Base-by-base conservation (phyloP, 2,113 vertebrate genomes). In the Saiga tatarica region DNA sequence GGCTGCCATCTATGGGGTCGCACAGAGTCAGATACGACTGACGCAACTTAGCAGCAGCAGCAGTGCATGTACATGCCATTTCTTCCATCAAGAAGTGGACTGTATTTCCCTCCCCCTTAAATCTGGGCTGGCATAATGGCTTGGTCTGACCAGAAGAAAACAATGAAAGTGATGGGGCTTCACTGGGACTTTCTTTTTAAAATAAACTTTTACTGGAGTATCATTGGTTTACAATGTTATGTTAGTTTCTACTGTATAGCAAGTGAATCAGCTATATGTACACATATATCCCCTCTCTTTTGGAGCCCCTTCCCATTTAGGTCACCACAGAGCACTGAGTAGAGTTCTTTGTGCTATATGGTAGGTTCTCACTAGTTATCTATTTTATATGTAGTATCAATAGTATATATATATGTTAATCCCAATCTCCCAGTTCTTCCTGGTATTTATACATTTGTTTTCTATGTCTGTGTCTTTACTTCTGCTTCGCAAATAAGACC, bases 91-190 rank as follows among this genome's bases (percentile, higher is more conserved):
- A 89, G 17, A 88, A 6, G 13, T 36, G 10, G 47, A 53, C 12
- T 60, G n/a, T 88, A 4, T 60, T 52, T 52, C 39, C 5, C 45
- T 42, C 5, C 2, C 3, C 3, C 64, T 88, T 39, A 39, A 82
- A 45, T 57, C 14, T 21, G 52, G 21, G 4, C 2, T 84, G 4
- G 14, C 19, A 25, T 59, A 57, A 52, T 26, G 45, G 9, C 12
- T 91, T 74, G 16, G 10, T 90, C 26, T 94, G 10, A 74, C 36
- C 57, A 85, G 85, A 7, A n/a, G 19, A 93, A 62, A 91, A n/a
- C 15, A 59, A 85, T 2, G 7, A 19, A 59, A 84, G 17, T 50
- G 57, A 83, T 3, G 30, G 2, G 39, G 33, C 12, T 85, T 88
- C 42, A 50, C 25, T 30, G 53, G 25, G 36, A 81, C 28, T 78